These are phyloP conservation scores for Meandrusa payeni DNA, from an alignment of 2,888 invertebrate species.

Conservation along the genomic window DNA sequence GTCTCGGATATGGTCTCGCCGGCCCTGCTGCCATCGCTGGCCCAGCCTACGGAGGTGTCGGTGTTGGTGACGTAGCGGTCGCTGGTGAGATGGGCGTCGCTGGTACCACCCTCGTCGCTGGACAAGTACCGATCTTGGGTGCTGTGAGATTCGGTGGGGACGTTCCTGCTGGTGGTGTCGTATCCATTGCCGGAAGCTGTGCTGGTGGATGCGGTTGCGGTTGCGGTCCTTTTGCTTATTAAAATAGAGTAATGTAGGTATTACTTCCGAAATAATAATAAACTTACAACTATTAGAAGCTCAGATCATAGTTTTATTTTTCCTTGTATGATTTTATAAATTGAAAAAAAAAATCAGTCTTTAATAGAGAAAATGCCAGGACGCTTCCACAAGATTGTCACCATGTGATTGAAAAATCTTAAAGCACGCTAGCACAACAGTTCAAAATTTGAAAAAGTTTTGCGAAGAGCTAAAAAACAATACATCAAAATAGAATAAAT, in stretches of 20 bases:
- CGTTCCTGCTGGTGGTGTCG: constrained; percentile 36
- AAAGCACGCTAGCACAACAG: too few species aligned
- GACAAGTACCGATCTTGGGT: constrained; percentile 41
- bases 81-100: constrained; percentile 39
- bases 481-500: too few species aligned
- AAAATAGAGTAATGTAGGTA: neutral
- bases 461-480: too few species aligned
- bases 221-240: constrained; percentile 16
- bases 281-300: too few species aligned
- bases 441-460: too few species aligned
- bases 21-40: constrained; percentile 14
- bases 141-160: constrained; percentile 28
- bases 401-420: too few species aligned
- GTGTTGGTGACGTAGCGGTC: constrained; percentile 32
- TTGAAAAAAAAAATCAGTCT: too few species aligned
- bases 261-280: too few species aligned
- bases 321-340: too few species aligned
- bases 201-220: constrained; percentile 31
- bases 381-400: too few species aligned
- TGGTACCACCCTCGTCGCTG: constrained; percentile 38
- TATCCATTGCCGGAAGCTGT: constrained; percentile 38
- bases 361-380: too few species aligned
- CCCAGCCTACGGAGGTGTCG: constrained; percentile 30
- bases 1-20: constrained; percentile 20
- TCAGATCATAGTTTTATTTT: too few species aligned